Evolutionary conservation across 2,888 invertebrate genomes (phyloP).

Genomic region (Eristalinus sepulchralis): DNA sequence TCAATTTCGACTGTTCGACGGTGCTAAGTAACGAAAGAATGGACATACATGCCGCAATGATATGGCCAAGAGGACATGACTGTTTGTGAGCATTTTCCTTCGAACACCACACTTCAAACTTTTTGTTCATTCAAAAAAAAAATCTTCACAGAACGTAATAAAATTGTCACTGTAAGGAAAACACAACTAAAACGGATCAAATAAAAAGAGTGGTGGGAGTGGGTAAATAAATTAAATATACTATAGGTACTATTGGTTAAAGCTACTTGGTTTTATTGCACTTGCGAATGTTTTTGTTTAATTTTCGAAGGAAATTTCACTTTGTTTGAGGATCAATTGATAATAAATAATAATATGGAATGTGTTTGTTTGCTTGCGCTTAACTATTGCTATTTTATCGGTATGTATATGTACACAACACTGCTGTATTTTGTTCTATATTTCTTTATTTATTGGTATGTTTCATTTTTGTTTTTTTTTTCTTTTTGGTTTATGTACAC

Average conservation of each 20-base stretch:
- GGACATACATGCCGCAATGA: too few species aligned
- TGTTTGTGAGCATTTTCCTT: not conserved
- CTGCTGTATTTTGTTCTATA: slow-evolving; percentile 13
- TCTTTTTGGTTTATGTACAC: slow-evolving; percentile 62
- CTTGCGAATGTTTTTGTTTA: slow-evolving; percentile 59
- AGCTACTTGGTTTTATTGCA: slow-evolving; percentile 70
- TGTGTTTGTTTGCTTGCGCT: slow-evolving; percentile 47
- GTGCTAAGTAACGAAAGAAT: too few species aligned
- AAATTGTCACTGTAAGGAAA: not conserved
- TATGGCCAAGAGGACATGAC: not conserved
- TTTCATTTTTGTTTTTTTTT: slow-evolving; percentile 29
- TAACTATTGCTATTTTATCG: slow-evolving; percentile 63
- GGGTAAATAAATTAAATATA: slow-evolving; percentile 38
- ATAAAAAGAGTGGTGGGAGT: slow-evolving; percentile 53
- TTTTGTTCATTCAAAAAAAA: slow-evolving; percentile 9
- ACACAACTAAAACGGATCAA: slow-evolving; percentile 16
- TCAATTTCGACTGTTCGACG: too few species aligned
- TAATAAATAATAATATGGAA: slow-evolving; percentile 59
- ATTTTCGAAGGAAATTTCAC: slow-evolving; percentile 27
- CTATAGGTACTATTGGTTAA: slow-evolving; percentile 71
- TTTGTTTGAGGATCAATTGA: slow-evolving; percentile 42
- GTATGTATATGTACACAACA: slow-evolving; percentile 43
- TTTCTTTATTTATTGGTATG: not conserved
- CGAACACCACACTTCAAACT: not conserved
- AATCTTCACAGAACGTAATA: slow-evolving; percentile 1